Evolutionary conservation across 2,888 invertebrate genomes (phyloP).

Genomic region (Charanyca ferruginea): DNA sequence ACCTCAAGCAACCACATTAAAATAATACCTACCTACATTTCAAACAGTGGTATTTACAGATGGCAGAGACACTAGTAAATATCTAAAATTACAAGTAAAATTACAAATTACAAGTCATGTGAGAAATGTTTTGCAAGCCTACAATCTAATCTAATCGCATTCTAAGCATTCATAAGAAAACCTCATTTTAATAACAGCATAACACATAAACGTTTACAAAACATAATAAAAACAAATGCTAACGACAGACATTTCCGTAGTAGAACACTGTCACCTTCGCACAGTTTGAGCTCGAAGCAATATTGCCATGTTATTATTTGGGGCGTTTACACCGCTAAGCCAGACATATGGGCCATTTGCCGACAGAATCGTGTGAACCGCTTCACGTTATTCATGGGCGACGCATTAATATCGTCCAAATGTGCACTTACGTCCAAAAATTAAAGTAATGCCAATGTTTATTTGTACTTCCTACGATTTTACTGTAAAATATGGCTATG

Average conservation of each 20-base stretch:
- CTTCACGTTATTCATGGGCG: conserved; percentile 83
- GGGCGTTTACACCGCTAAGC: conserved; percentile 87
- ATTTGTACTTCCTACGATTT: conserved; percentile 44
- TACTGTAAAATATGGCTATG: conserved; percentile 14
- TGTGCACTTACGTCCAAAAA: conserved; percentile 81
- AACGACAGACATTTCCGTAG: conserved; percentile 55
- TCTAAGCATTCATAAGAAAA: conserved; percentile 13
- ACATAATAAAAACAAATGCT: conserved; percentile 45
- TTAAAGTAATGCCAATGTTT: conserved; percentile 71
- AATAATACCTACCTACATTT: background rate
- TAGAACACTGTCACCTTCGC: conserved; percentile 52
- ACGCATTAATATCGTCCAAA: conserved; percentile 81
- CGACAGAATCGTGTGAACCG: conserved; percentile 82
- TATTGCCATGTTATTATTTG: conserved; percentile 87
- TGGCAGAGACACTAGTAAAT: background rate
- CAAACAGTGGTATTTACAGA: background rate
- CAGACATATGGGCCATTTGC: conserved; percentile 87
- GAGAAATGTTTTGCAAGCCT: background rate
- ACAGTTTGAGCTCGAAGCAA: conserved; percentile 71
- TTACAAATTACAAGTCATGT: background rate
- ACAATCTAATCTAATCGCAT: background rate
- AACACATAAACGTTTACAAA: conserved; percentile 29
- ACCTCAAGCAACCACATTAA: too few species aligned
- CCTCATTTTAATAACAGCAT: conserved; percentile 19
- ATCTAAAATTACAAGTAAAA: background rate